Base-by-base conservation (phyloP, 2,797 vertebrate species). In the Ateles fusciceps region DNA sequence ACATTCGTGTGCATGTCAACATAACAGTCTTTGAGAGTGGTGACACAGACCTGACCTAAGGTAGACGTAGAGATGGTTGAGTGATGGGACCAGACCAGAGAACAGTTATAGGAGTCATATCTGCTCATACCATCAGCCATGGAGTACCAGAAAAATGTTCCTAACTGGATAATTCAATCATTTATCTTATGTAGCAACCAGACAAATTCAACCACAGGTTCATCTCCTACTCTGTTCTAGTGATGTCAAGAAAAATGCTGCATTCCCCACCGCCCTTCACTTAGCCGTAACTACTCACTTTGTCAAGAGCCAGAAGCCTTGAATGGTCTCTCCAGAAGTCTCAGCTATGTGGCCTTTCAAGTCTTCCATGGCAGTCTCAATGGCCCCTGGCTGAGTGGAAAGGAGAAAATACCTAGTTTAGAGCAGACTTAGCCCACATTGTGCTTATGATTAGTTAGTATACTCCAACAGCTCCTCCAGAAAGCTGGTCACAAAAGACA, bases 351-450 rank as follows among this genome's bases (percentile, higher is more conserved):
- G 79, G 90, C 97, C 30, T 97, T 98, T 98, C 71, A 99, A 36
- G 72, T 99, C 99, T 96, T 99, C 99, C 81, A 99, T n/a, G 39
- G 98, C 99, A 95, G 99, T 99, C 93, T 99, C 98, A 98, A 99
- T 98, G 52, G 98, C 98, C 93, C 99, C 99, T 55, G 99, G 99
- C 99, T 99, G 97, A 95, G 96, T 94, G 97, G 88, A 48, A 97
- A 94, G 80, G 97, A 94, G 4, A n/a, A 93, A 97, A 84, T 11
- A 85, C 0, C 15, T 95, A 71, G 21, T 76, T 97, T 95, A 98
- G 84, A 89, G 79, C 91, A 72, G 15, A 92, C 4, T 4, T 15
- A 81, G 72, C 30, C 17, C 4, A 83, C 4, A 64, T 57, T 79
- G 7, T 50, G 2, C 7, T 89, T 80, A 72, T 7, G 21, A 88